Conservation (phyloP, 2,113 vertebrate genomes). For the Gnathonemus longibarbis region DNA sequence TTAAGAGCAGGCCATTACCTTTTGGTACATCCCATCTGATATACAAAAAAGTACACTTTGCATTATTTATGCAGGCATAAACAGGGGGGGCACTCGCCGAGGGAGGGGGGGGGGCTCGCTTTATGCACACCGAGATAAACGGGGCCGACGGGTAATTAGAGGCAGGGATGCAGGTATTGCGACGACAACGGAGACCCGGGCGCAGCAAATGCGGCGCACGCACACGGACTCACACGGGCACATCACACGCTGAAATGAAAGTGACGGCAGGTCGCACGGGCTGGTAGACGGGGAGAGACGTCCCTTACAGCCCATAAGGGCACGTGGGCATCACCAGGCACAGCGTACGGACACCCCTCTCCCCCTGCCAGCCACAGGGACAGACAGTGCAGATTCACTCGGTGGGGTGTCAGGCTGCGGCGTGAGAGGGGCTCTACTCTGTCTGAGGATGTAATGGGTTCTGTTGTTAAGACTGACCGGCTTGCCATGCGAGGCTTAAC, state of each 20-base stretch:
- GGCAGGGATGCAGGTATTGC: background rate
- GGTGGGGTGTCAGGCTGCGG: background rate
- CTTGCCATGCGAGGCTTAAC: background rate
- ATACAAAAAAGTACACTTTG: conserved; percentile 42
- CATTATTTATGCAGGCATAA: conserved; percentile 59
- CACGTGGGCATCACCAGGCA: background rate
- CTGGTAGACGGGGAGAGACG: background rate
- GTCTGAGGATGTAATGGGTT: background rate
- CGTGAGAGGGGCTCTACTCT: background rate
- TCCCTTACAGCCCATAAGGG: background rate
- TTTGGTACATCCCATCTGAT: conserved; percentile 19
- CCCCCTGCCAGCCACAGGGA: background rate
- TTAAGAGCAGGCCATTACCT: conserved; percentile 40
- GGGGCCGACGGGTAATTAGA: conserved; percentile 55
- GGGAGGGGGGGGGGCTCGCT: background rate
- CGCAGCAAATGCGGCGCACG: background rate
- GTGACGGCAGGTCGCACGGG: background rate
- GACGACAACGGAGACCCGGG: too few species aligned
- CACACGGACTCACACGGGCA: background rate
- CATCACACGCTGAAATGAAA: too few species aligned
- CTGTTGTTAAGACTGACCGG: background rate
- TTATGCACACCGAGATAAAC: conserved; percentile 31
- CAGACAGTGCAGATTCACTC: background rate
- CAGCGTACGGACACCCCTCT: background rate
- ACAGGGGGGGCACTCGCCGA: conserved; percentile 52